Evolutionary conservation across 2,113 vertebrate species (phyloP).

Genomic region (Myrmecobius fasciatus): DNA sequence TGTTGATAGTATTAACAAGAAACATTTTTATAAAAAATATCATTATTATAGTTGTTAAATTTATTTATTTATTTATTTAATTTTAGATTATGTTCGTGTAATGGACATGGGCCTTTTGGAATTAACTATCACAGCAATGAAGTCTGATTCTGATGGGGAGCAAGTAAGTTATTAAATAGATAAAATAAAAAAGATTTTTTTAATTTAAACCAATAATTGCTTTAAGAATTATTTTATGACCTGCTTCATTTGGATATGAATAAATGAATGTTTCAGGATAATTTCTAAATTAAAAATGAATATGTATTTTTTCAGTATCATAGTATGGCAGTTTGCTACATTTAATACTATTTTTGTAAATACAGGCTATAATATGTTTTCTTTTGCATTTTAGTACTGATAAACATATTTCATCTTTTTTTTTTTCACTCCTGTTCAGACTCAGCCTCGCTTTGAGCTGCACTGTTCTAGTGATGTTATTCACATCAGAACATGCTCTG

Average conservation of each 20-base stretch:
- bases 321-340: not conserved
- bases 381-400: not conserved
- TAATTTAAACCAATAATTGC: not conserved
- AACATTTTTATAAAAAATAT: slow-evolving; percentile 37
- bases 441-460: slow-evolving; percentile 93
- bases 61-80: slow-evolving; percentile 14
- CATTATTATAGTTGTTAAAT: slow-evolving; percentile 32
- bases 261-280: slow-evolving; percentile 39
- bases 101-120: slow-evolving; percentile 97
- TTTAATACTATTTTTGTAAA: slow-evolving; percentile 42
- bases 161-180: slow-evolving; percentile 84
- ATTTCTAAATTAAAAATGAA: not conserved
- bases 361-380: not conserved
- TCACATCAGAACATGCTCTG: slow-evolving; percentile 95
- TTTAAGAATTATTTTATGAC: slow-evolving; percentile 33
- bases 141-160: slow-evolving; percentile 89
- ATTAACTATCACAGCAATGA: slow-evolving; percentile 94
- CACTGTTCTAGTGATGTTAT: slow-evolving; percentile 98
- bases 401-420: not conserved
- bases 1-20: slow-evolving; percentile 34
- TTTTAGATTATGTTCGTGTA: slow-evolving; percentile 96
- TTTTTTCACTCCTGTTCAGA: slow-evolving; percentile 76
- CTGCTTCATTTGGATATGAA: slow-evolving; percentile 43
- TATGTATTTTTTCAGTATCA: not conserved
- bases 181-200: slow-evolving; percentile 56